A percentile compares a stretch with the other conserved stretches of the same genome.
These are phyloP conservation scores for Trachymyrmex cornetzi DNA, from an alignment of 1,140 invertebrate genomes.

Conservation along the genomic window DNA sequence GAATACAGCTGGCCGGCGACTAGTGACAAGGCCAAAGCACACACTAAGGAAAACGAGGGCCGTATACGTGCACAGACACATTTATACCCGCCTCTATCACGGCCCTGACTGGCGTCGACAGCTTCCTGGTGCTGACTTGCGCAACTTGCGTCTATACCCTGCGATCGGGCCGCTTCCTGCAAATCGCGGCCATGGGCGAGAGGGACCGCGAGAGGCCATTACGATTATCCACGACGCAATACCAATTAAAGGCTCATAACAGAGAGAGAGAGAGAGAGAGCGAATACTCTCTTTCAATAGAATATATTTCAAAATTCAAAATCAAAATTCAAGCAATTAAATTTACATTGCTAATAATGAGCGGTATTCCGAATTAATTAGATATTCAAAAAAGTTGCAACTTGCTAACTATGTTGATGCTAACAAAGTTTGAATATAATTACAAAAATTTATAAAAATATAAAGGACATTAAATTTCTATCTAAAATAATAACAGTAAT, in stretches of 20 bases:
- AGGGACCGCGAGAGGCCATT: slow-evolving; percentile 17
- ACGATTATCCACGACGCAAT: slow-evolving; percentile 38
- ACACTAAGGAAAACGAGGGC: slow-evolving; percentile 49
- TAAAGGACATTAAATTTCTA: not conserved
- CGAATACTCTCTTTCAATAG: not conserved
- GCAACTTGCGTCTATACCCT: slow-evolving; percentile 49
- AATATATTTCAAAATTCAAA: not conserved
- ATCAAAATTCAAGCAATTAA: not conserved
- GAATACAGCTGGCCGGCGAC: slow-evolving; percentile 44
- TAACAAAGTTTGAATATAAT: not conserved
- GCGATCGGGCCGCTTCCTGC: slow-evolving; percentile 58
- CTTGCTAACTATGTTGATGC: not conserved
- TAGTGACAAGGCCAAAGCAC: slow-evolving; percentile 57
- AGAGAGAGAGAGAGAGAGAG: not conserved
- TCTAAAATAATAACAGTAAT: not conserved
- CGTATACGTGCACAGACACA: slow-evolving; percentile 41
- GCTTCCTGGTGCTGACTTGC: slow-evolving; percentile 67
- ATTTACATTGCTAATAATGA: not conserved
- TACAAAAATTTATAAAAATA: not conserved
- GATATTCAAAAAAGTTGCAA: not conserved
- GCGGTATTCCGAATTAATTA: not conserved
- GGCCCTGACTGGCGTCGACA: slow-evolving; percentile 58
- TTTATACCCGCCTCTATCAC: slow-evolving; percentile 61
- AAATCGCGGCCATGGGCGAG: slow-evolving; percentile 44
- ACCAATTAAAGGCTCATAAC: slow-evolving; percentile 9